A percentile compares a stretch with the other conserved stretches of the same genome.
These are phyloP conservation scores for Eupristina koningsbergeri DNA, from an alignment of 1,140 invertebrate genomes.

Conservation along the genomic window DNA sequence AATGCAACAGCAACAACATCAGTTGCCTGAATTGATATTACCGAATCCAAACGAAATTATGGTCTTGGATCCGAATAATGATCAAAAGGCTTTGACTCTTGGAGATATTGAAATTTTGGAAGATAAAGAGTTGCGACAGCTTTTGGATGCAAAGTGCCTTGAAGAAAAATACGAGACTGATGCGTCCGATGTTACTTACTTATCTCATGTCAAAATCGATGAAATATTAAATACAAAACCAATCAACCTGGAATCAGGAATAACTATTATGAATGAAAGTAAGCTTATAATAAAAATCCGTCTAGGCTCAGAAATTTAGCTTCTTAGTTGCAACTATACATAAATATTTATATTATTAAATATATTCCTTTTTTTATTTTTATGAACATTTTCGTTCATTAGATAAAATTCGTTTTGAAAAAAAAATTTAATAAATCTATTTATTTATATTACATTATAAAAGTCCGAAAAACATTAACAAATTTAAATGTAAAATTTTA, in stretches of 20 bases:
- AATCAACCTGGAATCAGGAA: slow-evolving; percentile 49
- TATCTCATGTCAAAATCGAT: slow-evolving; percentile 66
- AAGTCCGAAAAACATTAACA: too few relatives aligned
- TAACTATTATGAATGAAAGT: slow-evolving; percentile 56
- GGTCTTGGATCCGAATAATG: slow-evolving; percentile 62
- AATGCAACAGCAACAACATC: slow-evolving; percentile 47
- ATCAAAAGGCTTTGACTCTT: slow-evolving; percentile 58
- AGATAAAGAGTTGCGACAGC: slow-evolving; percentile 63
- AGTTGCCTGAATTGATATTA: slow-evolving; percentile 53
- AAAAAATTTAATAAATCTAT: too few relatives aligned
- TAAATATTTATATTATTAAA: too few relatives aligned
- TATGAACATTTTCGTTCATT: too few relatives aligned
- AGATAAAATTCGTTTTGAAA: too few relatives aligned
- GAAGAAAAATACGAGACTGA: slow-evolving; percentile 60
- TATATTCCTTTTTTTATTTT: too few relatives aligned
- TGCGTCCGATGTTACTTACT: slow-evolving; percentile 60
- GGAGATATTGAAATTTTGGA: slow-evolving; percentile 65
- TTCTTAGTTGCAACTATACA: too few relatives aligned
- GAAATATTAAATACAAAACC: slow-evolving; percentile 64
- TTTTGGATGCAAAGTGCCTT: slow-evolving; percentile 62
- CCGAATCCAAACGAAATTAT: slow-evolving; percentile 63
- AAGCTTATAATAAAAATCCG: slow-evolving; percentile 4
- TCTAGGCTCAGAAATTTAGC: not conserved
- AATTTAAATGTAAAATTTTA: too few relatives aligned
- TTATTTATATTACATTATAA: too few relatives aligned